Percentiles rank a stretch among this genome's conserved stretches.
Evolutionary conservation across 2,113 vertebrate species (phyloP).

Genomic region (Neotoma lepida): DNA sequence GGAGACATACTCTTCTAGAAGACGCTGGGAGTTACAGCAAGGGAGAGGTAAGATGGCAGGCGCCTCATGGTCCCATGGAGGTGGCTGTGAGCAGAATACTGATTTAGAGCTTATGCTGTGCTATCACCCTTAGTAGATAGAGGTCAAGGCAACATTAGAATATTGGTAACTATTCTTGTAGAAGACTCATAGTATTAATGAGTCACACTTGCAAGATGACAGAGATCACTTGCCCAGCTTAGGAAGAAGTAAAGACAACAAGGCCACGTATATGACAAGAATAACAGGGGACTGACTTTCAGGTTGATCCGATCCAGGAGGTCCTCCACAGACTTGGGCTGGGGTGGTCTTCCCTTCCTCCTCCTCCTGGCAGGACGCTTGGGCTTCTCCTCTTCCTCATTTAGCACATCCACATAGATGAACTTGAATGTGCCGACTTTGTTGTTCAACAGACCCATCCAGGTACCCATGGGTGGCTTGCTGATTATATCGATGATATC

Average conservation of each 20-base stretch:
- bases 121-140: too few relatives aligned
- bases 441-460: conserved; percentile 99
- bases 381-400: conserved; percentile 95
- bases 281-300: conserved; percentile 86
- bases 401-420: conserved; percentile 98
- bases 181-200: background rate
- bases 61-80: rapidly evolving
- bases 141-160: background rate
- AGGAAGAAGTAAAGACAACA: rapidly evolving
- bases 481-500: conserved; percentile 99
- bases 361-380: conserved; percentile 93
- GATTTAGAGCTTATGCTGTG: rapidly evolving
- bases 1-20: background rate
- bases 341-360: conserved; percentile 93
- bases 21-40: background rate
- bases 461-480: conserved; percentile 99
- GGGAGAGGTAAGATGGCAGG: rapidly evolving
- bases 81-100: background rate
- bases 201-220: rapidly evolving
- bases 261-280: rapidly evolving
- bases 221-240: background rate
- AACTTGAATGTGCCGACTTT: conserved; percentile 99
- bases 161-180: background rate
- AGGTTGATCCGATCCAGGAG: conserved; percentile 97
- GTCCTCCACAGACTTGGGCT: conserved; percentile 97